Evolutionary conservation across 2,888 invertebrate species (phyloP), one percentile per base, ranked within the genome.

Genomic region (Scaptomyza polygonia): DNA sequence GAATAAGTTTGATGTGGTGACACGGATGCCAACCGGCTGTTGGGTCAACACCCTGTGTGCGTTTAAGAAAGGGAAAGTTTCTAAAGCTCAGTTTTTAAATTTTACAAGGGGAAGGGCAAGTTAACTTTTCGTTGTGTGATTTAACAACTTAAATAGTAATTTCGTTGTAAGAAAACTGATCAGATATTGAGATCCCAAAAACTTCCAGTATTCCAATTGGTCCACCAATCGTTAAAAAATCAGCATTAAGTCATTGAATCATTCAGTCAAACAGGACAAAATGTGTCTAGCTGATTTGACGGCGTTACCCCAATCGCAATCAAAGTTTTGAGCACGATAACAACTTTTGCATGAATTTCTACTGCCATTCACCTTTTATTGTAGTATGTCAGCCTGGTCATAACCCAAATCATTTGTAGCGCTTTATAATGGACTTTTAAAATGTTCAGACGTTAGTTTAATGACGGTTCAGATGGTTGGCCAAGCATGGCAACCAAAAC

Each of bases 381-480:
- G 14, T 34, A n/a, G 8, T 8, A 5, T 42, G 29, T 21, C 11
- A 32, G 36, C 14, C 27, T 29, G 44, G 12, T 53, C 57, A 30
- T 36, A 29, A 25, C 43, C 52, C 67, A 52, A 43, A 67, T 59
- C 66, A 77, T 34, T 65, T 74, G 75, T 62, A 32, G 27, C 30
- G 48, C 66, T 57, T 64, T 67, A 79, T 64, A 86, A 87, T 82
- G 67, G 43, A 40, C 49, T 67, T 56, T 39, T 70, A 21, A 73
- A 79, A 72, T 69, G 65, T 18, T 42, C 34, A 18, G 52, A 56
- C 53, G 62, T 84, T 78, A 74, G 78, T 61, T 86, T 68, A 82
- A 74, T 61, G 49, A 55, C 40, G 36, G 34, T 43, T 51, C 21
- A 36, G 55, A 40, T 18, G 45, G 3, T 36, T 42, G 30, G 36